These are phyloP conservation scores for Drosophila mojavensis DNA, from an alignment of 1,140 invertebrate species.

Conservation along the genomic window DNA sequence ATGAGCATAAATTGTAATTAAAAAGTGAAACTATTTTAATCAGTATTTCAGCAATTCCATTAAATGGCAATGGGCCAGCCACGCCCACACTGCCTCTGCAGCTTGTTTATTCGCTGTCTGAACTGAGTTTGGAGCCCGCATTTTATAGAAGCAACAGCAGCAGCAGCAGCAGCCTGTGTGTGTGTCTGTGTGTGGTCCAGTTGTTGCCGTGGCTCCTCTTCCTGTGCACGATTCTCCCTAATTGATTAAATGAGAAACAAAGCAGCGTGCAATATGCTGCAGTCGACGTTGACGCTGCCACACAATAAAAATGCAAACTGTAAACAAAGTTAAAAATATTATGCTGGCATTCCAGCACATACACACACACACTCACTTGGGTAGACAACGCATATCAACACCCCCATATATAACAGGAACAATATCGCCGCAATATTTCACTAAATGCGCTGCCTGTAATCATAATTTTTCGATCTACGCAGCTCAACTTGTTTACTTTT, in stretches of 20 bases:
- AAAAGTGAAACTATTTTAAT: slow-evolving; percentile 82
- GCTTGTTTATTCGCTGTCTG: background rate
- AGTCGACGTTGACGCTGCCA: slow-evolving; percentile 53
- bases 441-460: slow-evolving; percentile 59
- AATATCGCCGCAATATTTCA: slow-evolving; percentile 46
- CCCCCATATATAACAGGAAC: slow-evolving; percentile 23
- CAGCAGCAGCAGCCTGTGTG: slow-evolving; percentile 35
- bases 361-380: slow-evolving; percentile 3
- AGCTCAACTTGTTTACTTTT: slow-evolving; percentile 66
- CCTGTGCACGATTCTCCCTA: slow-evolving; percentile 46
- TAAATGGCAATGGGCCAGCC: slow-evolving; percentile 25
- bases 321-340: slow-evolving; percentile 82
- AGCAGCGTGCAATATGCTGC: slow-evolving; percentile 46
- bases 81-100: too few relatives aligned
- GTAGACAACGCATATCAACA: slow-evolving; percentile 26
- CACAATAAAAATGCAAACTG: slow-evolving; percentile 81
- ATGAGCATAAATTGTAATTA: slow-evolving; percentile 77
- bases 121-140: slow-evolving; percentile 52
- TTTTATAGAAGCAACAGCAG: slow-evolving; percentile 5
- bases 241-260: slow-evolving; percentile 78
- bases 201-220: slow-evolving; percentile 20
- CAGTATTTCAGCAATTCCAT: slow-evolving; percentile 80
- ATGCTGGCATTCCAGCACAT: slow-evolving; percentile 30
- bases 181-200: slow-evolving; percentile 68
- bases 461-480: slow-evolving; percentile 66